Evolutionary conservation across 2,888 invertebrate genomes (phyloP), one percentile per base, ranked within the genome.

Genomic region (Volucella bombylans): DNA sequence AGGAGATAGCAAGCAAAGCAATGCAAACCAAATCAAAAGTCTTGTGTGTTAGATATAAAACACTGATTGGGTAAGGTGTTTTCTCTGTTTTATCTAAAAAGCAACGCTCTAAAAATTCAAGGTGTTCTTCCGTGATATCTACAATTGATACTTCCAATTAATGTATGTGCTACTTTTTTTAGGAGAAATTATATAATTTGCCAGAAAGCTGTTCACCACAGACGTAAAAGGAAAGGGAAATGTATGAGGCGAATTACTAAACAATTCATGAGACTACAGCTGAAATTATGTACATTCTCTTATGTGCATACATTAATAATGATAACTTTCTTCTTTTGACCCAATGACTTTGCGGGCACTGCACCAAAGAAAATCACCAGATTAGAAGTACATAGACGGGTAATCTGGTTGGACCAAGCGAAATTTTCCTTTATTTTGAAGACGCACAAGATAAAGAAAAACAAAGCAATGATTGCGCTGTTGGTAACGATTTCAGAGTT

Each of bases 341-440:
- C 82, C 54, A 78, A 50, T 73, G 65, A 76, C 57, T 69, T 68
- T 41, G 78, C 64, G 61, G 31, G 31, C 31, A 45, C 61, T 73
- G 61, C 49, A n/a, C 50, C 73, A 49, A 54, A 61, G 49, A 82
- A 61, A 65, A 69, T 23, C 18, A 23, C 18, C 1, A 23, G 18
- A 23, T 57, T 62, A 18, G 9, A 10, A 18, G 10, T 41, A 64
- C 15, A 64, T 23, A 67, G 23, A 59, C 12, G 41, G 3, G 10
- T 4, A 45, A n/a, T 67, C 12, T 49, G 31, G 12, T 18, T 15
- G n/a, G 14, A 43, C 31, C 14, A 45, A 54, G 45, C 31, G 12
- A 31, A 31, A 31, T 31, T 45, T 68, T 55, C 50, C 59, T 59
- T 41, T 14, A 47, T 15, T 49, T 59, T n/a, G n/a, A n/a, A 38